Evolutionary conservation across 2,113 vertebrate species (phyloP).

Genomic region (Phodopus roborovskii): DNA sequence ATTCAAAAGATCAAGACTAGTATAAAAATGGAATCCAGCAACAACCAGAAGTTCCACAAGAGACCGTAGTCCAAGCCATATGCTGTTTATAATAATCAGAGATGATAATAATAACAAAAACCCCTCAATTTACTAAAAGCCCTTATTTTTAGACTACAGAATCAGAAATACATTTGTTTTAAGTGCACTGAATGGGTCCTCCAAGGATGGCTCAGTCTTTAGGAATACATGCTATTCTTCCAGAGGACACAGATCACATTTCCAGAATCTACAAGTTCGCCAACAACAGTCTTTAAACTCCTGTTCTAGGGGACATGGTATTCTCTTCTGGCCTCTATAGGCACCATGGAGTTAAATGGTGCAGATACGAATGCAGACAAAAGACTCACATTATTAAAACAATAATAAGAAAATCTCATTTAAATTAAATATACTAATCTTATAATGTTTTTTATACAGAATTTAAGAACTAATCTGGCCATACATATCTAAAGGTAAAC

Average conservation of each 20-base stretch:
- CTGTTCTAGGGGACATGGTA: background rate
- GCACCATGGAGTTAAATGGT: background rate
- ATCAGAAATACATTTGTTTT: background rate
- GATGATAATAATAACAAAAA: background rate
- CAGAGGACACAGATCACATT: background rate
- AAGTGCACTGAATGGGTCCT: background rate
- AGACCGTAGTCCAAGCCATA: background rate
- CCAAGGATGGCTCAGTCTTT: background rate
- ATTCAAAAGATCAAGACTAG: background rate
- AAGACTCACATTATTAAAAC: background rate
- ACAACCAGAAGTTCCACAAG: background rate
- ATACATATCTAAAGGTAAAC: background rate
- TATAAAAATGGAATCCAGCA: background rate
- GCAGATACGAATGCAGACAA: background rate
- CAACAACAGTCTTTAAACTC: background rate
- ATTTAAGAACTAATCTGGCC: background rate
- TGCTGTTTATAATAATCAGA: background rate
- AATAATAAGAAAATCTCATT: background rate
- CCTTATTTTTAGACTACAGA: background rate
- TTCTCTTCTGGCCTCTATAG: background rate
- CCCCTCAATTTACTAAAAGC: background rate
- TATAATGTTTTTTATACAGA: background rate
- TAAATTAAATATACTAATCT: background rate
- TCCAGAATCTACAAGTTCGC: background rate
- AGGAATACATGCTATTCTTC: background rate